Evolutionary conservation across 2,797 vertebrate genomes (phyloP), one percentile per base, ranked within the genome.

Genomic region (Eulemur coronatus): DNA sequence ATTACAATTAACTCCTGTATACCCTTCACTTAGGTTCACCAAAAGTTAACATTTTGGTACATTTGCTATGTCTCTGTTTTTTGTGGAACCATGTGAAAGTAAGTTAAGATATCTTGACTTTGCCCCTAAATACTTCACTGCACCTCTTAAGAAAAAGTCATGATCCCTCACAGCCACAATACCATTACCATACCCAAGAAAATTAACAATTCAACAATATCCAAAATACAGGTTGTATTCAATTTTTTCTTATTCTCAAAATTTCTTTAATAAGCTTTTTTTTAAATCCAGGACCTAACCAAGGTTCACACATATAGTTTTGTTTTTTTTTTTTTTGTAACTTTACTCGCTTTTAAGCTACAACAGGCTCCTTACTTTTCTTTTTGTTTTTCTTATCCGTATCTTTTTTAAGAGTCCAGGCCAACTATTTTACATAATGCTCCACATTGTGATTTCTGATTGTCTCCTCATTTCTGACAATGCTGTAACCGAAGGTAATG

Each of bases 391-490:
- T 43, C 22, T 18, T 22, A 5, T 87, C 48, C 59, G 17, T 70
- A 2, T 46, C 46, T 69, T 79, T 79, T 80, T 86, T 22, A 87
- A 87, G 46, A 76, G 26, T 84, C 28, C 18, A 63, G 52, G 30
- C 18, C 70, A 95, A 84, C 4, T 38, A 24, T 69, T 38, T 48
- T 78, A 89, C 2, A 26, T 5, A 89, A 73, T 76, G n/a, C 13
- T 55, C 11, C 79, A 93, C 26, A 63, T 38, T 70, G 80, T 69
- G 63, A 84, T 55, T 63, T 61, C 41, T 76, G 69, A 81, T 43
- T 69, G 10, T 70, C 78, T 78, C 69, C n/a, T 95, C 24, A 88
- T 63, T 63, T 70, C 63, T 78, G 46, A 38, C 72, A 95, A 95
- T 46, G 50, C 89, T 55, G 67, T 67, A 79, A 55, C 52, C 50